Percentiles rank a stretch among this genome's conserved stretches.
phyloP scores from a whole-genome alignment of 2,888 invertebrate species.

The Clunio marinus region DNA sequence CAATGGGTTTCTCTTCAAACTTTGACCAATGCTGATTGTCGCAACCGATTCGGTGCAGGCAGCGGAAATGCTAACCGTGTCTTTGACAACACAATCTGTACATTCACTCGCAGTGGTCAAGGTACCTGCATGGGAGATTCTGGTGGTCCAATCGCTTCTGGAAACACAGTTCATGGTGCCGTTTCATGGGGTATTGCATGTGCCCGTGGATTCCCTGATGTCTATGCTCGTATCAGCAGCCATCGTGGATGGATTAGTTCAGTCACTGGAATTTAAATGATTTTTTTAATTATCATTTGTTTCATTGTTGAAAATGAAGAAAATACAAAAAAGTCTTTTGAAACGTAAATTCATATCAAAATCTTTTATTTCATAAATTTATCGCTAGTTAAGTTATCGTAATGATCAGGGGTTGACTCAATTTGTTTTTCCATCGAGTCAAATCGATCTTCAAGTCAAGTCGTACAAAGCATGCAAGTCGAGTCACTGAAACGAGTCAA shows the following conservation, averaged over 20 bases:
- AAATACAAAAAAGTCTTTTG: too few species aligned
- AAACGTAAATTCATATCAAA: too few species aligned
- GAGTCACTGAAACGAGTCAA: too few species aligned
- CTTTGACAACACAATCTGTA: conserved; percentile 39
- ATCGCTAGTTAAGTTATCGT: too few species aligned
- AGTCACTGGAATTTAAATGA: neutral
- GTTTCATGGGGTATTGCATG: conserved; percentile 43
- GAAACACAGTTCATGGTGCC: conserved; percentile 42
- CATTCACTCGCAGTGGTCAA: conserved; percentile 32
- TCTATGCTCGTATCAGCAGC: conserved; percentile 43
- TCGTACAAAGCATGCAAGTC: too few species aligned
- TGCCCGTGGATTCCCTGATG: conserved; percentile 43
- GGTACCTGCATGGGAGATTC: conserved; percentile 42
- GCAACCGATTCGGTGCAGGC: neutral
- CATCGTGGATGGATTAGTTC: conserved; percentile 42
- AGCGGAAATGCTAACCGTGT: conserved; percentile 35
- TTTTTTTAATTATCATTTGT: too few species aligned
- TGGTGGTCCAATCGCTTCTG: conserved; percentile 43
- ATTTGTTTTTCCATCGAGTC: too few species aligned
- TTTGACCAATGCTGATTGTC: conserved; percentile 39
- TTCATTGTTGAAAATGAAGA: too few species aligned
- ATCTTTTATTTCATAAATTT: too few species aligned
- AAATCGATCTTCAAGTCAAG: too few species aligned
- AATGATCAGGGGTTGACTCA: too few species aligned
- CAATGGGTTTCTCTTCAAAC: conserved; percentile 28